Conservation (phyloP, 1,140 invertebrate genomes). For the Phocides pigmalion region DNA sequence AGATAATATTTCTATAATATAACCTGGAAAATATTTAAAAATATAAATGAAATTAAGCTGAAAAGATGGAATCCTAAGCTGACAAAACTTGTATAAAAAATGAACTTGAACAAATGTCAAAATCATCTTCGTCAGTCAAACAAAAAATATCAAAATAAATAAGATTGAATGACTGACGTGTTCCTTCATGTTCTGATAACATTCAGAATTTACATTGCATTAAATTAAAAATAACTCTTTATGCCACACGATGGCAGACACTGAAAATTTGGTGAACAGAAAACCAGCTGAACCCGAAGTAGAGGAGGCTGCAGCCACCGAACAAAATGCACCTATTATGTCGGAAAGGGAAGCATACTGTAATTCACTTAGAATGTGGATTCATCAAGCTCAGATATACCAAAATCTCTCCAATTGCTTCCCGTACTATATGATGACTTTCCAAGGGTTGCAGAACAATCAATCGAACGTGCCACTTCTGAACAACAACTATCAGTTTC, state of each 20-base stretch:
- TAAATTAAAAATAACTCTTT: not conserved
- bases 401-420: slow-evolving; percentile 84
- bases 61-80: too few relatives aligned
- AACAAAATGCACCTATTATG: slow-evolving; percentile 45
- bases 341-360: slow-evolving; percentile 85
- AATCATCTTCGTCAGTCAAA: too few relatives aligned
- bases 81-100: too few relatives aligned
- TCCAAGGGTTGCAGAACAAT: slow-evolving; percentile 80
- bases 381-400: slow-evolving; percentile 84
- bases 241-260: slow-evolving; percentile 51
- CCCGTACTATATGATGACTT: slow-evolving; percentile 85
- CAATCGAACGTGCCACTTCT: slow-evolving; percentile 66
- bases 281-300: slow-evolving; percentile 23
- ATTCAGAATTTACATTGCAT: not conserved
- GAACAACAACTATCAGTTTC: slow-evolving; percentile 79
- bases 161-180: too few relatives aligned
- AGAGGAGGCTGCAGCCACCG: slow-evolving; percentile 21
- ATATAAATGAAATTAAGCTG: too few relatives aligned
- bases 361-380: slow-evolving; percentile 80
- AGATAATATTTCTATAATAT: too few relatives aligned
- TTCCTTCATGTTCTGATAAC: not conserved
- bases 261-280: slow-evolving; percentile 47
- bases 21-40: too few relatives aligned
- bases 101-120: too few relatives aligned
- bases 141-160: too few relatives aligned